Conservation (phyloP, 2,888 invertebrate genomes). For the Tupiocoris notatus region DNA sequence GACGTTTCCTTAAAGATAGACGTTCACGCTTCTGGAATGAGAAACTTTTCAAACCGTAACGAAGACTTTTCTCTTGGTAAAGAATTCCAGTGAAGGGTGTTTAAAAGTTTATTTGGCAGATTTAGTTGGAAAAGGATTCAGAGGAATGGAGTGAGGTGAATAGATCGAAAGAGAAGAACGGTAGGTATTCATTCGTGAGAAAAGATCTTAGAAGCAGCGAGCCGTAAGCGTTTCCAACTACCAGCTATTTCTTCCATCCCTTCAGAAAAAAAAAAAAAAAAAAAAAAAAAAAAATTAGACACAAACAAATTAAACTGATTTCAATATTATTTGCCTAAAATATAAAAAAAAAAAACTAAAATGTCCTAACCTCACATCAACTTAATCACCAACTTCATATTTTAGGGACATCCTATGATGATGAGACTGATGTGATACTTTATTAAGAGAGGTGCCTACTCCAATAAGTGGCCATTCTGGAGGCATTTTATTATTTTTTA, state of each 20-base stretch:
- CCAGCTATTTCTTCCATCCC: background rate
- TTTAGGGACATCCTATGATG: too few relatives aligned
- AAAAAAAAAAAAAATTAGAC: too few relatives aligned
- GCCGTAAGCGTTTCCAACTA: background rate
- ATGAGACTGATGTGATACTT: too few relatives aligned
- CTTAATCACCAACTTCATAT: too few relatives aligned
- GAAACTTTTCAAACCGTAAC: background rate
- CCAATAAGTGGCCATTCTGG: too few relatives aligned
- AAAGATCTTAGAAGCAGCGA: background rate
- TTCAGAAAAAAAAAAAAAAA: too few relatives aligned
- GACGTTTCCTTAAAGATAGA: background rate
- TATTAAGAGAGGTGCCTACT: too few relatives aligned
- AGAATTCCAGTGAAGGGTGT: background rate
- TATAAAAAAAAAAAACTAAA: too few relatives aligned
- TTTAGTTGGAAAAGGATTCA: background rate
- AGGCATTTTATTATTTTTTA: too few relatives aligned
- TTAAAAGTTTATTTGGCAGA: background rate
- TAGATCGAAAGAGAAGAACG: background rate
- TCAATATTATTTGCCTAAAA: too few relatives aligned
- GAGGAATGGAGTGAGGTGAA: background rate
- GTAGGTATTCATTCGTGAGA: background rate
- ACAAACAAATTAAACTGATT: too few relatives aligned
- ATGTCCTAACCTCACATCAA: too few relatives aligned
- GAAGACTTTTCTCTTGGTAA: background rate
- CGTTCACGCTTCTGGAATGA: background rate